Evolutionary conservation across 2,888 invertebrate genomes (phyloP).

Genomic region (Ptychoptera albimana): DNA sequence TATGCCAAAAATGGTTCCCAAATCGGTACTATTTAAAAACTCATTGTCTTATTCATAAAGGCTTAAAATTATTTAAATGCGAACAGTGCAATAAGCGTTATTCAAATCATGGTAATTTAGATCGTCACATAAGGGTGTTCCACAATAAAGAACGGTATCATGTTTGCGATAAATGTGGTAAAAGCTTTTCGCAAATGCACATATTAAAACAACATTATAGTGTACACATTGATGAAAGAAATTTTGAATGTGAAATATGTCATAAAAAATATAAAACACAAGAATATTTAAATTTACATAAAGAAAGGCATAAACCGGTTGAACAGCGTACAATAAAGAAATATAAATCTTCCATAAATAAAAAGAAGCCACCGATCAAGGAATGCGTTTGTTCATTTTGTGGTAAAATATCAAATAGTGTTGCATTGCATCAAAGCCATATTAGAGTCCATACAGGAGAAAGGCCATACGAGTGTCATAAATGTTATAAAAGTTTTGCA

Average conservation of each 20-base stretch:
- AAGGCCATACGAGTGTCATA: slow-evolving; percentile 11
- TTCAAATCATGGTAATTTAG: slow-evolving; percentile 11
- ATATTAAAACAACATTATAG: slow-evolving; percentile 7
- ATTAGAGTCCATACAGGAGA: slow-evolving; percentile 11
- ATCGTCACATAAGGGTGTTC: slow-evolving; percentile 11
- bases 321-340: slow-evolving; percentile 5
- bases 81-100: slow-evolving; percentile 9
- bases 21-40: slow-evolving; percentile 10
- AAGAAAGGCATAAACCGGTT: slow-evolving; percentile 10
- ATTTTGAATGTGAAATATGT: slow-evolving; percentile 11
- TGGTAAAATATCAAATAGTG: slow-evolving; percentile 8
- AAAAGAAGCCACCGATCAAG: background rate
- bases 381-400: slow-evolving; percentile 8
- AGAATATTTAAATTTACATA: slow-evolving; percentile 10
- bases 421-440: slow-evolving; percentile 8
- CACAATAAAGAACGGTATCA: slow-evolving; percentile 9
- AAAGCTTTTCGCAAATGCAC: slow-evolving; percentile 8
- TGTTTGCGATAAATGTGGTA: slow-evolving; percentile 8
- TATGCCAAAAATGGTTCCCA: slow-evolving; percentile 11
- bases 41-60: slow-evolving; percentile 8
- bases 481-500: slow-evolving; percentile 9
- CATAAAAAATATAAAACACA: slow-evolving; percentile 10
- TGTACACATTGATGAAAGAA: slow-evolving; percentile 9
- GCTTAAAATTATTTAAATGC: slow-evolving; percentile 6
- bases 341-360: background rate